Evolutionary conservation across 2,113 vertebrate species (phyloP), one percentile per base, ranked within the genome.

Genomic region (Microcebus murinus): DNA sequence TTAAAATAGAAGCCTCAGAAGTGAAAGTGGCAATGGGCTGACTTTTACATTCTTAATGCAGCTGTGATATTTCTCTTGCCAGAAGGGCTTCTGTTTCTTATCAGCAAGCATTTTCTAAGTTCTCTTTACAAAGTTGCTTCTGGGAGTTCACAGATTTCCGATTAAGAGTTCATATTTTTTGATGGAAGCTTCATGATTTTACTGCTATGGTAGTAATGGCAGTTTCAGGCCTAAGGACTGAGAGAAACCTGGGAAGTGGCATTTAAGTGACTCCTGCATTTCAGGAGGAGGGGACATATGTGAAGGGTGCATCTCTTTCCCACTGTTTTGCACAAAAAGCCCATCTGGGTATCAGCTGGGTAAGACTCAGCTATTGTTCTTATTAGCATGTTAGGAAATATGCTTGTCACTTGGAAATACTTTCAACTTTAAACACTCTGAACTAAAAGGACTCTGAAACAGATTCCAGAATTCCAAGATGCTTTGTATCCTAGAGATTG

Each of bases 61-160:
- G 79, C 63, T 95, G 57, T 79, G 52, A 45, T 86, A 91, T 55
- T 77, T 91, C 48, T 96, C 65, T 81, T 79, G 85, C 67, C 76
- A 90, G 70, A 79, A 92, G 68, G 77, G 57, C 82, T 67, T 52
- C 27, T 25, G 87, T 95, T 92, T 87, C 39, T 81, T 88, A 73
- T 81, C 93, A 91, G 79, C 80, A 79, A 92, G 81, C 84, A 86
- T 77, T 79, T 71, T 84, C 42, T 18, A 85, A 48, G 42, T 93
- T 94, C n/a, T 85, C 39, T 79, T 94, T 45, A 68, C 76, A 42
- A 74, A 94, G 65, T 70, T 90, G 67, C 91, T 86, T 86, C 85
- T 91, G 65, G 50, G 79, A 88, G 52, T 92, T 86, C 82, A 84
- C 36, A 71, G 73, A 90, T 86, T 91, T 89, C 83, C n/a, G 74